phyloP scores from a whole-genome alignment of 2,113 vertebrate genomes.

The Gambusia affinis region DNA sequence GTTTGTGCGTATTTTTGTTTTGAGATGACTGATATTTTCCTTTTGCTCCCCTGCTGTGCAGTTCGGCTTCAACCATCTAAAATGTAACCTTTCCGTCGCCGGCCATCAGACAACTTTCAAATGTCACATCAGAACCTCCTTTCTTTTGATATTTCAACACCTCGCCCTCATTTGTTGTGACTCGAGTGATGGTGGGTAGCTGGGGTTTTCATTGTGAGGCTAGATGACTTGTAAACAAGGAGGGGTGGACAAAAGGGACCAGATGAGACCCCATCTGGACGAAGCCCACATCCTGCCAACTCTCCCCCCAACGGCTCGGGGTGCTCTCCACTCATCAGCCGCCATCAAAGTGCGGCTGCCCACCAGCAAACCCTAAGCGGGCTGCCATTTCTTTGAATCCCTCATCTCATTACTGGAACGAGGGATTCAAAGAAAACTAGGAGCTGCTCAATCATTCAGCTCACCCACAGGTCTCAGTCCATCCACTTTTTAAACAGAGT shows the following conservation, averaged over 20 bases:
- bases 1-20: background rate
- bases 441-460: slow-evolving; percentile 60
- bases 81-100: slow-evolving; percentile 69
- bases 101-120: slow-evolving; percentile 68
- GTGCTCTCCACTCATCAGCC: slow-evolving; percentile 60
- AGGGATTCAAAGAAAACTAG: slow-evolving; percentile 34
- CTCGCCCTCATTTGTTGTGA: slow-evolving; percentile 60
- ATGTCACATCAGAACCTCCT: slow-evolving; percentile 70
- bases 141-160: slow-evolving; percentile 58
- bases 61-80: slow-evolving; percentile 62
- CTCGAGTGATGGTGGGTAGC: slow-evolving; percentile 41
- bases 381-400: slow-evolving; percentile 53
- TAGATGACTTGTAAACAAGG: slow-evolving; percentile 21
- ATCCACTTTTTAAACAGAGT: slow-evolving; percentile 1
- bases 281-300: slow-evolving; percentile 65
- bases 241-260: slow-evolving; percentile 15
- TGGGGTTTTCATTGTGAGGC: slow-evolving; percentile 33
- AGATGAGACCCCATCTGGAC: slow-evolving; percentile 78
- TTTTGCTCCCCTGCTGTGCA: slow-evolving; percentile 34
- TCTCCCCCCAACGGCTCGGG: slow-evolving; percentile 57
- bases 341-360: slow-evolving; percentile 70
- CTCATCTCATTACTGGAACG: slow-evolving; percentile 63
- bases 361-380: slow-evolving; percentile 53
- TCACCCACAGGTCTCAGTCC: slow-evolving; percentile 25
- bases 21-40: slow-evolving; percentile 30